Percentiles rank a stretch among this genome's conserved stretches.
phyloP scores from a whole-genome alignment of 2,888 invertebrate genomes.

The Pecten maximus region DNA sequence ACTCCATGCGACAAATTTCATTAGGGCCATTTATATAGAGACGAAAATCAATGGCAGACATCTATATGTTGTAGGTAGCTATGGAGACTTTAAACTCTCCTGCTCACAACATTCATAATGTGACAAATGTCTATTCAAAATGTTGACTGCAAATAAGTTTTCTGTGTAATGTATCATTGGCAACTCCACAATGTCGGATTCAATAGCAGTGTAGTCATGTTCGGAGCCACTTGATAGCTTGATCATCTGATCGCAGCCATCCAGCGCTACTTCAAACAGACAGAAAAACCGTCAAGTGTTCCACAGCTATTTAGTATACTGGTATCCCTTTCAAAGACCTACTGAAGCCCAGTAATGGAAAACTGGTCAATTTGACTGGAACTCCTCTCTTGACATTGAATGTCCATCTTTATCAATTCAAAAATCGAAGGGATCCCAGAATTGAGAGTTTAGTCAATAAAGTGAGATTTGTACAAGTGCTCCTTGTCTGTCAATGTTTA shows the following conservation, averaged over 20 bases:
- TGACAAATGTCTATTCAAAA: slow-evolving; percentile 29
- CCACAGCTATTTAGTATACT: not conserved
- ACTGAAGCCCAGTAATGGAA: not conserved
- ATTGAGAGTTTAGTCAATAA: not conserved
- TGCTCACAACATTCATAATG: slow-evolving; percentile 31
- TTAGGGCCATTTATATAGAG: slow-evolving; percentile 21
- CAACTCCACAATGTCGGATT: not conserved
- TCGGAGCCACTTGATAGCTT: not conserved
- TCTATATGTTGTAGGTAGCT: slow-evolving; percentile 1
- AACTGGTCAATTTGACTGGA: not conserved
- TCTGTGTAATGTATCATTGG: not conserved
- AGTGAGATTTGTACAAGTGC: not conserved
- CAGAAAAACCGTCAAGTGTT: not conserved
- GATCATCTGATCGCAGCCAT: not conserved
- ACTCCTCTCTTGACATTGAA: not conserved
- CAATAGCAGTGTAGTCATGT: not conserved
- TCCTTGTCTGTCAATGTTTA: not conserved
- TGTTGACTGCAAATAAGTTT: slow-evolving; percentile 29
- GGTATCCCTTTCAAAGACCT: not conserved
- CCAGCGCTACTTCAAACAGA: slow-evolving; percentile 7
- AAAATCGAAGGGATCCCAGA: not conserved
- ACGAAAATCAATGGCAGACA: slow-evolving; percentile 20
- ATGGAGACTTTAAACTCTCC: not conserved
- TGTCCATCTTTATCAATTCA: not conserved
- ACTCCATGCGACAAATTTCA: slow-evolving; percentile 33